These are phyloP conservation scores for Cephalopterus ornatus DNA, from an alignment of 2,113 vertebrate species.

Conservation along the genomic window DNA sequence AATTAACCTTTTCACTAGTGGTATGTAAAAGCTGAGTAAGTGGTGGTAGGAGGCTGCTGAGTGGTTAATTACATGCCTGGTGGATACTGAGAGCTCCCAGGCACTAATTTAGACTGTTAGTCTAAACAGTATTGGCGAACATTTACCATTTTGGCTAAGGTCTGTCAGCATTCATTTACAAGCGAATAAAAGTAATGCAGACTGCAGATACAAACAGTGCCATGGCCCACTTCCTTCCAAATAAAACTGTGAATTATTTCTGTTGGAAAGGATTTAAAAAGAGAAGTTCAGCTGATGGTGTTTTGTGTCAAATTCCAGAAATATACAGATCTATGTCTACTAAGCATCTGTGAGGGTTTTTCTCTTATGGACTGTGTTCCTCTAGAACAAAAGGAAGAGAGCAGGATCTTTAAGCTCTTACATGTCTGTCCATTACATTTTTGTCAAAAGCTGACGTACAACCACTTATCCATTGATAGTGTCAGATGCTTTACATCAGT, in stretches of 20 bases:
- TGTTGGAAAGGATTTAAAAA: not conserved
- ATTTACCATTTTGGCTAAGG: not conserved
- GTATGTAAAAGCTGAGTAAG: not conserved
- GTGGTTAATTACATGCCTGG: not conserved
- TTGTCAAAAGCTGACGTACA: not conserved
- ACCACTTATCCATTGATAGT: not conserved
- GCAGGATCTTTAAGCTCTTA: not conserved
- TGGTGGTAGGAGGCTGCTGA: not conserved
- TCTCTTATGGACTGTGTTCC: not conserved
- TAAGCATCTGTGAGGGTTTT: not conserved
- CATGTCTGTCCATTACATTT: not conserved
- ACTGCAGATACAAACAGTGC: not conserved
- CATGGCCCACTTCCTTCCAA: not conserved
- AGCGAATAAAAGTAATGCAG: not conserved
- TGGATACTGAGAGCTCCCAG: not conserved
- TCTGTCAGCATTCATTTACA: not conserved
- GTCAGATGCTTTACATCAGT: not conserved
- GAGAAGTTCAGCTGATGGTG: not conserved
- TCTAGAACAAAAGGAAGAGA: not conserved
- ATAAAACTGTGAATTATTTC: not conserved
- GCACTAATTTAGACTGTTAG: not conserved
- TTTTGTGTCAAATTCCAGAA: not conserved
- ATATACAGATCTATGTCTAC: not conserved
- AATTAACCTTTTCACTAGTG: not conserved
- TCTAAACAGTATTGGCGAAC: not conserved